Percentiles rank a stretch among this genome's conserved stretches.
Conservation (phyloP, 2,113 vertebrate genomes). For the Saimiri boliviensis region DNA sequence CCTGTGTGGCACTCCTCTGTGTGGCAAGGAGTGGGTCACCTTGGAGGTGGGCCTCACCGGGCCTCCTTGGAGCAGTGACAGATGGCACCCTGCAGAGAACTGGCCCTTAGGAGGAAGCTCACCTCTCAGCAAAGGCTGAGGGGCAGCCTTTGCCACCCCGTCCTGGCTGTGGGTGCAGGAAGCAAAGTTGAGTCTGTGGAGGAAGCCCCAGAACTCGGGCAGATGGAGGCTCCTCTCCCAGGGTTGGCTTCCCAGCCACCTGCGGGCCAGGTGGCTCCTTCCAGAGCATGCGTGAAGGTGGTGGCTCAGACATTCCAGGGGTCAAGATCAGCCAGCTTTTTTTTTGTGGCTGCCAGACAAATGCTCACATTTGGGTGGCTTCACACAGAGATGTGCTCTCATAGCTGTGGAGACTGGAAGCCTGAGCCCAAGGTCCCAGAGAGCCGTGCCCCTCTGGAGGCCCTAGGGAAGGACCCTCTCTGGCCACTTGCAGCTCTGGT, state of each 20-base stretch:
- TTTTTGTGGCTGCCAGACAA: rapidly evolving
- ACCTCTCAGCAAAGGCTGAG: neutral
- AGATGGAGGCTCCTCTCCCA: rapidly evolving
- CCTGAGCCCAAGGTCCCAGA: no score
- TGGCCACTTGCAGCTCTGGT: neutral
- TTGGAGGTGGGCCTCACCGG: neutral
- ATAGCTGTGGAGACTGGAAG: neutral
- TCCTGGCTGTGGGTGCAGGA: neutral
- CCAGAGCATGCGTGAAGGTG: rapidly evolving
- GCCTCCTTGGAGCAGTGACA: neutral
- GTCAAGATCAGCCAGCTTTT: rapidly evolving
- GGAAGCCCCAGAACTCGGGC: rapidly evolving
- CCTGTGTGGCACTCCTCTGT: neutral
- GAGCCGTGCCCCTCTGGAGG: neutral
- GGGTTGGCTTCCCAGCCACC: neutral
- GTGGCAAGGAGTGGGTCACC: neutral
- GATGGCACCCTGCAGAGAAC: neutral
- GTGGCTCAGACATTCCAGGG: neutral
- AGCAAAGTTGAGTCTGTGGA: neutral
- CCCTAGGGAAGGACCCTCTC: neutral
- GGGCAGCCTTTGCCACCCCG: neutral
- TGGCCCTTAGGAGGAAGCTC: neutral
- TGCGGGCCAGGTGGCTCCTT: neutral
- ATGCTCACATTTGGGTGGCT: neutral
- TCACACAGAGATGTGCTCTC: neutral